A percentile compares a stretch with the other conserved stretches of the same genome.
These are phyloP conservation scores for Phasianus colchicus DNA, from an alignment of 2,113 vertebrate species.

Conservation along the genomic window DNA sequence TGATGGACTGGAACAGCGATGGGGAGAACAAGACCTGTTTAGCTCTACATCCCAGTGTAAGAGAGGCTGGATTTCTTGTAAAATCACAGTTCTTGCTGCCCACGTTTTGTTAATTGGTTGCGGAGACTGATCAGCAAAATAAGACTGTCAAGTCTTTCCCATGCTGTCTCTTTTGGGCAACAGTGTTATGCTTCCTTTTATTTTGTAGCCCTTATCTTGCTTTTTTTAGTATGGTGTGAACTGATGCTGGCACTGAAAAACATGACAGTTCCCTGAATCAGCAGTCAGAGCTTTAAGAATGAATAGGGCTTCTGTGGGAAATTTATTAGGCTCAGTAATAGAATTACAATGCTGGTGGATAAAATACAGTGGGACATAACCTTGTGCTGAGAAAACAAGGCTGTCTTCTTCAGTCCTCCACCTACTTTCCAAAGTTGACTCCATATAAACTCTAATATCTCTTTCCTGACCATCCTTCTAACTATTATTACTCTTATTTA, in stretches of 20 bases:
- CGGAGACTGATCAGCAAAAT: constrained; percentile 9
- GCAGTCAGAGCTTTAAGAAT: constrained; percentile 34
- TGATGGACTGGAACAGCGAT: accelerated
- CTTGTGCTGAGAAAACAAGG: neutral
- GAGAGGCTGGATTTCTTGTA: neutral
- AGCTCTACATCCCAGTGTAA: neutral
- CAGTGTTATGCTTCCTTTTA: neutral
- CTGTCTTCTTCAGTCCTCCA: neutral
- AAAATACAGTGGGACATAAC: constrained; percentile 25
- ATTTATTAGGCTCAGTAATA: constrained; percentile 56
- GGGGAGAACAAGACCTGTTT: neutral
- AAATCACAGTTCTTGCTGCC: neutral
- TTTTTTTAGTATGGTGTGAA: neutral
- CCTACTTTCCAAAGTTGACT: neutral
- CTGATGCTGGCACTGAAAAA: neutral
- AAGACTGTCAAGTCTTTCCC: neutral
- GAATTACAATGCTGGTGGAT: constrained; percentile 21
- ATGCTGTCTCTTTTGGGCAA: neutral
- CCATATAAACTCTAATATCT: neutral
- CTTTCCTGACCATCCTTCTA: neutral
- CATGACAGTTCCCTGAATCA: constrained; percentile 56
- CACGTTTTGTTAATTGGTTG: neutral
- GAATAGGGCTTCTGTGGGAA: constrained; percentile 39
- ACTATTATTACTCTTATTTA: neutral
- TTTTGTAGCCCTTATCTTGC: constrained; percentile 37